Conservation (phyloP, 2,888 invertebrate genomes). For the Frankliniella fusca region DNA sequence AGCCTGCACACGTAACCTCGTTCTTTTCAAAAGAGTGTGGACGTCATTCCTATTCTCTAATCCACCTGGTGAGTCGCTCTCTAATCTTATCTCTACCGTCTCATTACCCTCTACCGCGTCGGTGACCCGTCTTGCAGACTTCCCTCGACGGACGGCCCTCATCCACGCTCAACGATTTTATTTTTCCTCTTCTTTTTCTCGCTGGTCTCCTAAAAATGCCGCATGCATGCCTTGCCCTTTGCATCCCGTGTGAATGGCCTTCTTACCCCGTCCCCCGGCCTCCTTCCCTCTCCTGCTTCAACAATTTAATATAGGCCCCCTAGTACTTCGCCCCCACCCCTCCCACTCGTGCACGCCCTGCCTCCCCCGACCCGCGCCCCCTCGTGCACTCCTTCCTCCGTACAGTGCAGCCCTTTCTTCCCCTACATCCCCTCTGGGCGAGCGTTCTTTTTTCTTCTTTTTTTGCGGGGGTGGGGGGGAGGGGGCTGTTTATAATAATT, state of each 20-base stretch:
- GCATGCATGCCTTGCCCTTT: not conserved
- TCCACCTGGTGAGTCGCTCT: too few relatives aligned
- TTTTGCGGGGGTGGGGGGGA: too few relatives aligned
- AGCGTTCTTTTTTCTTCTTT: not conserved
- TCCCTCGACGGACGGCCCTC: not conserved
- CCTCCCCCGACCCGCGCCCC: not conserved
- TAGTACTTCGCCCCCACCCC: not conserved
- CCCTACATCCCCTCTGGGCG: too few relatives aligned
- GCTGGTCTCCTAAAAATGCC: not conserved
- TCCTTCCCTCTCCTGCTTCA: not conserved
- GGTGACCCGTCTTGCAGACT: not conserved
- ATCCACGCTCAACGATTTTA: not conserved
- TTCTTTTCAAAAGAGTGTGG: too few relatives aligned
- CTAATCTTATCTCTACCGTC: too few relatives aligned
- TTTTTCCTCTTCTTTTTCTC: too few relatives aligned
- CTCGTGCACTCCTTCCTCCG: not conserved
- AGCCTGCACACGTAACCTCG: too few relatives aligned
- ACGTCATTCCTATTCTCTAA: too few relatives aligned
- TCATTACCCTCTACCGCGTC: too few relatives aligned
- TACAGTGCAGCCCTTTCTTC: too few relatives aligned
- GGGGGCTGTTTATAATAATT: constrained; percentile 4
- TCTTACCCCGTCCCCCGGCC: not conserved
- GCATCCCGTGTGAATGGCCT: not conserved
- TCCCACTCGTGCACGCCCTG: not conserved
- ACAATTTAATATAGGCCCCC: constrained; percentile 6